Percentiles rank a stretch among this genome's conserved stretches.
Conservation (phyloP, 2,888 invertebrate genomes). For the Xanthorhoe spadicearia region DNA sequence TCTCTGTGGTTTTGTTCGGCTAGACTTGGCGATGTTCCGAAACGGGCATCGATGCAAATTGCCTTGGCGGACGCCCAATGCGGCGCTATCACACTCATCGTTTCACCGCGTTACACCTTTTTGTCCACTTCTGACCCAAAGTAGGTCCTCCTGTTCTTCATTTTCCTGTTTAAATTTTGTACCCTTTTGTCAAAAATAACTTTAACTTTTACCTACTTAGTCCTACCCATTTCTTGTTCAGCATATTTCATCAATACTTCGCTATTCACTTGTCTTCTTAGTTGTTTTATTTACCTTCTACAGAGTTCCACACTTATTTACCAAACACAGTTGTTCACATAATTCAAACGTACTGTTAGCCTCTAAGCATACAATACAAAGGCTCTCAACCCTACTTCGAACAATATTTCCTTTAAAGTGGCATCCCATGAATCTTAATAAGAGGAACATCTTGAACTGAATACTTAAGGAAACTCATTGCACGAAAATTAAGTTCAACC, state of each 20-base stretch:
- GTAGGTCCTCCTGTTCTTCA: conserved; percentile 18
- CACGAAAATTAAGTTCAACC: conserved; percentile 58
- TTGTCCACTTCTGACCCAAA: conserved; percentile 63
- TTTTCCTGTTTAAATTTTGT: neutral
- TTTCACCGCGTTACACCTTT: conserved; percentile 60
- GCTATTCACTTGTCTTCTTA: neutral
- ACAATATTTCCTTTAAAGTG: conserved; percentile 82
- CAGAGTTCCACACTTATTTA: conserved; percentile 9
- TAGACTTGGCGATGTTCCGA: conserved; percentile 85
- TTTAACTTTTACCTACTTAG: neutral
- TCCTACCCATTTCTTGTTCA: neutral
- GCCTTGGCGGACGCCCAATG: conserved; percentile 83
- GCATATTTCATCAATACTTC: neutral
- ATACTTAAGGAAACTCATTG: conserved; percentile 71
- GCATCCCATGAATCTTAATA: conserved; percentile 81
- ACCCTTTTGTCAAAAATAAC: neutral
- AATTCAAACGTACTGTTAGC: conserved; percentile 37
- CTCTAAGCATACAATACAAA: conserved; percentile 47
- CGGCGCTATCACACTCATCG: conserved; percentile 71
- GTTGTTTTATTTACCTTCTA: neutral
- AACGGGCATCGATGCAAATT: conserved; percentile 85
- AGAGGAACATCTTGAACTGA: conserved; percentile 73
- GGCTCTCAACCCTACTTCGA: conserved; percentile 51
- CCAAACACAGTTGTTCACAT: conserved; percentile 14
- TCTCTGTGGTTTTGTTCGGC: conserved; percentile 85